Conservation (phyloP, 1,140 invertebrate species). For the Drosophila pseudoobscura region DNA sequence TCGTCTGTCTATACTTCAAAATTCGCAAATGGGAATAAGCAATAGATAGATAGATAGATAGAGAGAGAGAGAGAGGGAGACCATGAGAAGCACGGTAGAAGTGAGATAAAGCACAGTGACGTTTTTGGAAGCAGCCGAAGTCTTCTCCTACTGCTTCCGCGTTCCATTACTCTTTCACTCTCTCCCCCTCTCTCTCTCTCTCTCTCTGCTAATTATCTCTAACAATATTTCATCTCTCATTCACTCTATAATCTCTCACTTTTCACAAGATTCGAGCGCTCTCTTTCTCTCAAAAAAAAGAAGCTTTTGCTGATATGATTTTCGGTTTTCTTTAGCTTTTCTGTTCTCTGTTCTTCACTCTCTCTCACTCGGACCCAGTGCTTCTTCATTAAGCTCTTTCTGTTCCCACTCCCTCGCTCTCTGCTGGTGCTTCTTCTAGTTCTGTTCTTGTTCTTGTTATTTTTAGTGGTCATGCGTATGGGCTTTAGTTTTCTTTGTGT, state of each 20-base stretch:
- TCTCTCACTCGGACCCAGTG: no score
- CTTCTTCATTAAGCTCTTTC: no score
- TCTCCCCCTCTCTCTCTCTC: no score
- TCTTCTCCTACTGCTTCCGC: no score
- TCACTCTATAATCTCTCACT: slow-evolving; percentile 9
- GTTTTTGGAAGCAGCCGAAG: no score
- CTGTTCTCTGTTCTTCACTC: no score
- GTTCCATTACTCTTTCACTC: no score
- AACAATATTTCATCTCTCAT: no score
- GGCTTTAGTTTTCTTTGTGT: slow-evolving; percentile 54
- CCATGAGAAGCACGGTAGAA: slow-evolving; percentile 3
- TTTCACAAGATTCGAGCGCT: slow-evolving; percentile 29
- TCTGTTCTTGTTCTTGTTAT: slow-evolving; percentile 29
- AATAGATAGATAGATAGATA: neutral
- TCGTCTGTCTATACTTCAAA: slow-evolving; percentile 38
- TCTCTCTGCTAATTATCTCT: no score
- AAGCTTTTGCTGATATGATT: slow-evolving; percentile 66
- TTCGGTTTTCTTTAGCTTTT: slow-evolving; percentile 37
- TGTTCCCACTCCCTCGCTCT: no score
- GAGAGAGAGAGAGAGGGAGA: slow-evolving; percentile 20
- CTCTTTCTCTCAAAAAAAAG: slow-evolving; percentile 58
- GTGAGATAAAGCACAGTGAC: no score
- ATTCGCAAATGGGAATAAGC: slow-evolving; percentile 33
- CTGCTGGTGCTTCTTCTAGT: slow-evolving; percentile 8
- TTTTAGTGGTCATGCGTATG: slow-evolving; percentile 69